Conservation (phyloP, 2,888 invertebrate species). For the Microctonus hyperodae region DNA sequence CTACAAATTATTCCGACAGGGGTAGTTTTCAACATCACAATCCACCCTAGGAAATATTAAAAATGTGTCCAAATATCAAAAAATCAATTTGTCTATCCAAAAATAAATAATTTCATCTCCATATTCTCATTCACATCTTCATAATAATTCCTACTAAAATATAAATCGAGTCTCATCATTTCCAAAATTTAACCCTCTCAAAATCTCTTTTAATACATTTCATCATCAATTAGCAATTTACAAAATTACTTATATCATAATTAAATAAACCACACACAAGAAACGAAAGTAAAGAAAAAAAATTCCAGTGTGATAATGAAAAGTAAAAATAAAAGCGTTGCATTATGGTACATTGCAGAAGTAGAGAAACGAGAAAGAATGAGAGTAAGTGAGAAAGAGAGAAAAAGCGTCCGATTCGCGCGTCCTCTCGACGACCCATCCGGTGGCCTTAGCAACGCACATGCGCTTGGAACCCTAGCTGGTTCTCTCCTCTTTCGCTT, state of each 20-base stretch:
- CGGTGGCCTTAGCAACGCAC: conserved; percentile 63
- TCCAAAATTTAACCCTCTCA: too few relatives aligned
- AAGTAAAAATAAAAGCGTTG: neutral
- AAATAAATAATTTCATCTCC: too few relatives aligned
- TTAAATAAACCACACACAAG: too few relatives aligned
- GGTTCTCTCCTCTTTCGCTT: conserved; percentile 48
- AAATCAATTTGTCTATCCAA: conserved; percentile 62
- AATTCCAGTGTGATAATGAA: neutral
- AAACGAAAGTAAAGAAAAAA: too few relatives aligned
- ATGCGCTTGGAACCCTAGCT: conserved; percentile 56
- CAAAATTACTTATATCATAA: too few relatives aligned
- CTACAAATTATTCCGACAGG: neutral
- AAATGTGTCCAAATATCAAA: neutral
- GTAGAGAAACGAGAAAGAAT: conserved; percentile 64
- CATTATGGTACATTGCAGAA: neutral
- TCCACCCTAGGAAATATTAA: neutral
- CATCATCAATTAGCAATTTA: too few relatives aligned
- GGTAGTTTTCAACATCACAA: neutral
- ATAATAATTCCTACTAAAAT: too few relatives aligned
- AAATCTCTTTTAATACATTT: too few relatives aligned
- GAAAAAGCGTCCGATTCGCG: conserved; percentile 42
- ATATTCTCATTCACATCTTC: too few relatives aligned
- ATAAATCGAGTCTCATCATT: too few relatives aligned
- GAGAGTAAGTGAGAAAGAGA: conserved; percentile 1
- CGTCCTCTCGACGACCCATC: conserved; percentile 54